These are phyloP conservation scores for Paramisgurnus dabryanus DNA, from an alignment of 2,113 vertebrate genomes.

Conservation along the genomic window DNA sequence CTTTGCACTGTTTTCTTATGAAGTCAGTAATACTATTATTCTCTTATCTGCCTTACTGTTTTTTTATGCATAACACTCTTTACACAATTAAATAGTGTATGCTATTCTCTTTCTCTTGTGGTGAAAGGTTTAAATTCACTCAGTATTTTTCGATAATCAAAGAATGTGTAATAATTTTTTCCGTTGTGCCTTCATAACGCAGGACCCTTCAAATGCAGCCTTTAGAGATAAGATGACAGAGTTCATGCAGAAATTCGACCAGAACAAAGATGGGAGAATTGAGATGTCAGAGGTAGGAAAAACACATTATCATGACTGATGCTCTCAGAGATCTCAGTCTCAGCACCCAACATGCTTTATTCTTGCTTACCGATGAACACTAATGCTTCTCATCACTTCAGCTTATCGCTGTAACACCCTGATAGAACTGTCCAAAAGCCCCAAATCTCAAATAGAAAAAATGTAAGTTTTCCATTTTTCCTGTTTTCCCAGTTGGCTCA, in stretches of 20 bases:
- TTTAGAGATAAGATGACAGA: constrained; percentile 94
- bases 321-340: not conserved
- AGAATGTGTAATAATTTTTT: not conserved
- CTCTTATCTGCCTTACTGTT: not conserved
- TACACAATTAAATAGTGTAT: not conserved
- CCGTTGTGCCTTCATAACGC: constrained; percentile 44
- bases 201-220: constrained; percentile 84
- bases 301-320: not conserved
- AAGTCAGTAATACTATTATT: constrained; percentile 19
- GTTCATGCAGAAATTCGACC: constrained; percentile 97
- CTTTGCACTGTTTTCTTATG: too few relatives aligned
- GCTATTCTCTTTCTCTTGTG: not conserved
- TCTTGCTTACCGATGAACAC: not conserved
- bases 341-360: not conserved
- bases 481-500: constrained; percentile 84
- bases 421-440: not conserved
- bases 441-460: not conserved
- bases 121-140: constrained; percentile 2
- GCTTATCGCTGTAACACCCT: constrained; percentile 4
- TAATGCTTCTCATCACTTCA: not conserved
- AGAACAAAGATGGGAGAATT: constrained; percentile 93
- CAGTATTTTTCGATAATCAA: not conserved
- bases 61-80: not conserved
- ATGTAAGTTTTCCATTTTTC: constrained; percentile 1
- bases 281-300: constrained; percentile 95